Evolutionary conservation across 2,888 invertebrate species (phyloP).

Genomic region (Pyralis farinalis): DNA sequence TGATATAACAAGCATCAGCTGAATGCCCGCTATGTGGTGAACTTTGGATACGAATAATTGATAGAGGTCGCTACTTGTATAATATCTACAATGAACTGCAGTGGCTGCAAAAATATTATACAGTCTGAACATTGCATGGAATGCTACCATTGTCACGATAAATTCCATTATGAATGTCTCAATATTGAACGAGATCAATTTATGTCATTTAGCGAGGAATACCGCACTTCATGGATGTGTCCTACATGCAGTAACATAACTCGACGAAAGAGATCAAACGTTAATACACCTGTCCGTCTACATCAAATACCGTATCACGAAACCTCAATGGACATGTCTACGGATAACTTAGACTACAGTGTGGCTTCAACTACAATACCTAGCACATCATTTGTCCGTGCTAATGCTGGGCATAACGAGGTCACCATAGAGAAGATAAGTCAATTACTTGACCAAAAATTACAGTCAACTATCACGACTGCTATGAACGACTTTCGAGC

Average conservation of each 20-base stretch:
- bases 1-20: too few relatives aligned
- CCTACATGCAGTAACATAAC: conserved; percentile 5
- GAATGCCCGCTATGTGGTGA: too few relatives aligned
- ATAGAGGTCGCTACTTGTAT: too few relatives aligned
- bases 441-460: too few relatives aligned
- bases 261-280: conserved; percentile 1
- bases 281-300: conserved; percentile 1
- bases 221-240: conserved; percentile 4
- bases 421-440: too few relatives aligned
- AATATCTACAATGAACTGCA: conserved; percentile 1
- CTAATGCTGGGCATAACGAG: neutral
- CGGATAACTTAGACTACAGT: neutral
- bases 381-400: too few relatives aligned
- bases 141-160: neutral
- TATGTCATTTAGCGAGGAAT: too few relatives aligned
- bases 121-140: neutral
- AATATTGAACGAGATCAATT: too few relatives aligned
- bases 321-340: conserved; percentile 1
- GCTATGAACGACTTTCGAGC: conserved; percentile 3
- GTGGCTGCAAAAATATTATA: neutral
- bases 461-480: too few relatives aligned
- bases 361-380: too few relatives aligned
- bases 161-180: conserved; percentile 4
- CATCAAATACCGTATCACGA: neutral
- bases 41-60: too few relatives aligned